Percentiles rank a stretch among this genome's conserved stretches.
These are phyloP conservation scores for Formica exsecta DNA, from an alignment of 1,140 invertebrate species.

Conservation along the genomic window DNA sequence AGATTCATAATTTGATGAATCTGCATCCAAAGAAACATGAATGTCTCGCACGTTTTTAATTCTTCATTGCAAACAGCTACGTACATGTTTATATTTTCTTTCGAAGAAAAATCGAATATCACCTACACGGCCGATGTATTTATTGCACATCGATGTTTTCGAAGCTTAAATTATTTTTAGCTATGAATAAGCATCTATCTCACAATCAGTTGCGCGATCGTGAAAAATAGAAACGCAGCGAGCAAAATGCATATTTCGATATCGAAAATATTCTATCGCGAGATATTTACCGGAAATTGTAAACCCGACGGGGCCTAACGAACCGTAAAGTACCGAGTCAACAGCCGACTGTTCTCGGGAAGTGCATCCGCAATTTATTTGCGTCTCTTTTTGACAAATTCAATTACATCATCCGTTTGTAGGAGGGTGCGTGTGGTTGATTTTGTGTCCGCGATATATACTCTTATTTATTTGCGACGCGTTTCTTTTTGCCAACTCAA, in stretches of 20 bases:
- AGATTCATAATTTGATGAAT: too few relatives aligned
- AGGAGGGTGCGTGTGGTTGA: neutral
- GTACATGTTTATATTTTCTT: neutral
- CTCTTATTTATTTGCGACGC: neutral
- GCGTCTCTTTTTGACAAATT: neutral
- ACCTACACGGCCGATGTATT: neutral
- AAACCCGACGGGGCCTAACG: neutral
- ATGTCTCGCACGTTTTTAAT: neutral
- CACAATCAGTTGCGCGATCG: neutral
- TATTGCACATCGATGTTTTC: neutral
- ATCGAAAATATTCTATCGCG: constrained; percentile 17
- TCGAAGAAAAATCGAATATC: neutral
- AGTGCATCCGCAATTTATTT: neutral
- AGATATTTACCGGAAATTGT: neutral
- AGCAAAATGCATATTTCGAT: constrained; percentile 2
- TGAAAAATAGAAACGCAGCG: too few relatives aligned
- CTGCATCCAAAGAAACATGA: neutral
- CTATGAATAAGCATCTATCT: constrained; percentile 3
- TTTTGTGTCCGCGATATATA: too few relatives aligned
- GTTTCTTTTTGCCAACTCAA: neutral
- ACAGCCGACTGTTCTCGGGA: neutral
- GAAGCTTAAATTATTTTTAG: constrained; percentile 18
- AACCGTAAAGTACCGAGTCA: neutral
- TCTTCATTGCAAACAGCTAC: neutral
- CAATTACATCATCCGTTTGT: neutral